These are phyloP conservation scores for Orussus abietinus DNA, from an alignment of 1,140 invertebrate genomes.

Conservation along the genomic window DNA sequence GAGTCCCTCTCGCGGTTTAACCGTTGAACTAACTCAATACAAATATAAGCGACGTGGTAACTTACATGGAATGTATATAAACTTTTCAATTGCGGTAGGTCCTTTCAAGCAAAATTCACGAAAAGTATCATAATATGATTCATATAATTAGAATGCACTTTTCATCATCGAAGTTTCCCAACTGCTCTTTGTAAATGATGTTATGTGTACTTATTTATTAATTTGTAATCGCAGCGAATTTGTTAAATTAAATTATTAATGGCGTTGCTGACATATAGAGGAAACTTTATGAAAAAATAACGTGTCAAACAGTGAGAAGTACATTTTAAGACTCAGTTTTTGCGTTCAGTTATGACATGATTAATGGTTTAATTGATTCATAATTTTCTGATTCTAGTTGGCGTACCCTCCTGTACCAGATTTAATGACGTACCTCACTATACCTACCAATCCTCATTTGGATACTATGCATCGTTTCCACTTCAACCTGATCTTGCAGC, in stretches of 20 bases:
- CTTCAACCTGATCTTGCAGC: constrained; percentile 55
- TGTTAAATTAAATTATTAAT: neutral
- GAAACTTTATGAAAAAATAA: constrained; percentile 3
- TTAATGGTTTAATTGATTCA: constrained; percentile 6
- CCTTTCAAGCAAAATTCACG: neutral
- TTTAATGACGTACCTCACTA: constrained; percentile 55
- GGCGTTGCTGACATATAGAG: neutral
- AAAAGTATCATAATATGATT: neutral
- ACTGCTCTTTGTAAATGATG: neutral
- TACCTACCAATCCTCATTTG: constrained; percentile 50
- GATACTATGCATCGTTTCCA: constrained; percentile 64
- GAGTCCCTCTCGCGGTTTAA: constrained; percentile 33
- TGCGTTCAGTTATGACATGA: constrained; percentile 3
- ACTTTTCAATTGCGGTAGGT: constrained; percentile 52
- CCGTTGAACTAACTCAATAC: constrained; percentile 36
- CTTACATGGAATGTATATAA: constrained; percentile 51
- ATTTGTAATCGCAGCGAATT: neutral
- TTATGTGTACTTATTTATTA: neutral
- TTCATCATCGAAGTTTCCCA: constrained; percentile 5
- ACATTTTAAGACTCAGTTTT: constrained; percentile 11
- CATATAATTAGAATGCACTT: constrained; percentile 4
- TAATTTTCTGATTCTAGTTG: constrained; percentile 35
- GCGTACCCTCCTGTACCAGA: constrained; percentile 52
- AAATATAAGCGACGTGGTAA: constrained; percentile 51
- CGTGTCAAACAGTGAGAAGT: neutral